Percentiles rank a stretch among this genome's conserved stretches.
These are phyloP conservation scores for Synanthedon andrenaeformis DNA, from an alignment of 2,888 invertebrate species.

Conservation along the genomic window DNA sequence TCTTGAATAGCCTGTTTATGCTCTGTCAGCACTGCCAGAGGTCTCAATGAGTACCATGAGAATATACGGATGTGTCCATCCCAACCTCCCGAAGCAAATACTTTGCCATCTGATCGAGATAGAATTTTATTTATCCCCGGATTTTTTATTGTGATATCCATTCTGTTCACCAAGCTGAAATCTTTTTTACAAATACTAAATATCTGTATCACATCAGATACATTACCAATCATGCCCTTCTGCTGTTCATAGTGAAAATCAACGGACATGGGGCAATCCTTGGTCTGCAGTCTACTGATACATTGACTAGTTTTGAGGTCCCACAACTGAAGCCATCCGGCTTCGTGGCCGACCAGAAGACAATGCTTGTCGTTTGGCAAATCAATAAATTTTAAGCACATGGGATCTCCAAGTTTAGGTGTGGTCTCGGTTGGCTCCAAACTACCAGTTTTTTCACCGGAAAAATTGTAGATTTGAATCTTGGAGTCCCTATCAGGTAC, in stretches of 20 bases:
- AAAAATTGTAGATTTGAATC: slow-evolving; percentile 62
- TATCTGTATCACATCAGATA: slow-evolving; percentile 73
- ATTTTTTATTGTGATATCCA: slow-evolving; percentile 77
- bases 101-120: slow-evolving; percentile 77
- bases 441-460: slow-evolving; percentile 47
- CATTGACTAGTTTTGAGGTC: slow-evolving; percentile 73
- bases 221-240: slow-evolving; percentile 76
- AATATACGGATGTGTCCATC: slow-evolving; percentile 81
- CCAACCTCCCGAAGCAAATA: slow-evolving; percentile 82
- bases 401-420: slow-evolving; percentile 71
- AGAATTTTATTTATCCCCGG: slow-evolving; percentile 78
- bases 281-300: slow-evolving; percentile 67
- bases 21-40: slow-evolving; percentile 78
- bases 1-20: slow-evolving; percentile 80
- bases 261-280: slow-evolving; percentile 77
- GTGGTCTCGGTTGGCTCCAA: slow-evolving; percentile 42
- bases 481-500: slow-evolving; percentile 74
- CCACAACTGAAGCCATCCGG: slow-evolving; percentile 79
- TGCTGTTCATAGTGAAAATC: slow-evolving; percentile 76
- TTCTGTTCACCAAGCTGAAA: slow-evolving; percentile 67
- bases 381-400: slow-evolving; percentile 71
- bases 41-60: slow-evolving; percentile 81
- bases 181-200: slow-evolving; percentile 69
- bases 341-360: slow-evolving; percentile 79
- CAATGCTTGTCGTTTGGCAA: slow-evolving; percentile 61